Conservation (phyloP, 2,113 vertebrate genomes). For the Zosterops borbonicus region DNA sequence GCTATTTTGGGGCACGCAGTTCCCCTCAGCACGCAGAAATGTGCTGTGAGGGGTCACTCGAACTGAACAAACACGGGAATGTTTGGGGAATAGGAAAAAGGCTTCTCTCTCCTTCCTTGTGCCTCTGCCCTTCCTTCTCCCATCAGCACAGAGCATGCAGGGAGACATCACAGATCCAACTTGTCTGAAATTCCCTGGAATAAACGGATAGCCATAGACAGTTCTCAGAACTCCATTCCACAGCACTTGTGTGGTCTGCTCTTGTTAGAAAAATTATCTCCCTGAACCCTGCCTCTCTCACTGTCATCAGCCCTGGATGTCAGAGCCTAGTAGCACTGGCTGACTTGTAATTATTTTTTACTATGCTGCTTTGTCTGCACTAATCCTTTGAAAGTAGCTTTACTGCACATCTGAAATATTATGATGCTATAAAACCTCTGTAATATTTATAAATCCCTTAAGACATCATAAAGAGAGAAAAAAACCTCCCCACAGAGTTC, state of each 20-base stretch:
- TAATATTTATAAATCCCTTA: slow-evolving; percentile 83
- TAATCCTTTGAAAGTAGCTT: slow-evolving; percentile 83
- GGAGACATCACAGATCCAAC: not conserved
- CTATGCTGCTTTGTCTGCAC: slow-evolving; percentile 76
- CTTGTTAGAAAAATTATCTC: slow-evolving; percentile 56
- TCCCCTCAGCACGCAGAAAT: not conserved
- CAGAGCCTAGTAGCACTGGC: slow-evolving; percentile 56
- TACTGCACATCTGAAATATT: slow-evolving; percentile 74
- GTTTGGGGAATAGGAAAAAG: not conserved
- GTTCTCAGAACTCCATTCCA: slow-evolving; percentile 19
- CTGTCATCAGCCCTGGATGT: slow-evolving; percentile 64
- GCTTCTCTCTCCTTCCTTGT: not conserved
- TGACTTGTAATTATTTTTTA: slow-evolving; percentile 81
- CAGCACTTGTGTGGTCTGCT: slow-evolving; percentile 66
- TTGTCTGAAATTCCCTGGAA: slow-evolving; percentile 28
- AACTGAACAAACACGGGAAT: not conserved
- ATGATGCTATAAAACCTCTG: slow-evolving; percentile 76
- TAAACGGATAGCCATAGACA: not conserved
- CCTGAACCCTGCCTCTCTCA: slow-evolving; percentile 46
- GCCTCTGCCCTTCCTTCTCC: not conserved
- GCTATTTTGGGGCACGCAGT: not conserved
- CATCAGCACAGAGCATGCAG: not conserved
- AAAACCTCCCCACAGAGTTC: slow-evolving; percentile 76
- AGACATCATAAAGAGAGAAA: slow-evolving; percentile 78
- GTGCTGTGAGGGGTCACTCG: not conserved